phyloP scores from a whole-genome alignment of 1,140 invertebrate species.

The Camponotus vicinus region DNA sequence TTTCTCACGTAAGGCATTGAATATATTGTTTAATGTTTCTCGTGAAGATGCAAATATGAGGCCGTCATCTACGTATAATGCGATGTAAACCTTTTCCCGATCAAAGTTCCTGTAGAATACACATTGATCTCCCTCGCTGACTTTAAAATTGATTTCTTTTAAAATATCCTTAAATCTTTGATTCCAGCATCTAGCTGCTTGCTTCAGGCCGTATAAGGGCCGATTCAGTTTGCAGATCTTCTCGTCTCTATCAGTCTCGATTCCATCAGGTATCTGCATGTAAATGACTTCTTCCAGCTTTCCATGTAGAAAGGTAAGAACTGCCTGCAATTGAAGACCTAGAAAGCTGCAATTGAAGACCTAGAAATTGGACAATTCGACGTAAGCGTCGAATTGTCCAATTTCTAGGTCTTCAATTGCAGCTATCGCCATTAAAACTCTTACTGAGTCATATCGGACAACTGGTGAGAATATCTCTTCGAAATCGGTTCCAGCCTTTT shows the following conservation, averaged over 20 bases:
- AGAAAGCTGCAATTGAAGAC: constrained; percentile 8
- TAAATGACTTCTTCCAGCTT: constrained; percentile 59
- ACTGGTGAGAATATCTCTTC: constrained; percentile 26
- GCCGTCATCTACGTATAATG: constrained; percentile 61
- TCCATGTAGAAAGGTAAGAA: constrained; percentile 1
- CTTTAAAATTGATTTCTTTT: constrained; percentile 8
- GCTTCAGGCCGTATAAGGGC: constrained; percentile 73
- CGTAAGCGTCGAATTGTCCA: constrained; percentile 5
- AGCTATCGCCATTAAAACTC: background rate
- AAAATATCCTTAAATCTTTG: constrained; percentile 20
- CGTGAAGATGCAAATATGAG: constrained; percentile 24
- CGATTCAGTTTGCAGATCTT: constrained; percentile 69
- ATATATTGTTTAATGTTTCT: constrained; percentile 3
- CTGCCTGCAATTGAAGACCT: no score
- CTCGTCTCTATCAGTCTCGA: constrained; percentile 1
- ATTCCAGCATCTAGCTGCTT: constrained; percentile 64
- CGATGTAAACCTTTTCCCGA: constrained; percentile 6
- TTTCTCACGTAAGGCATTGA: constrained; percentile 9
- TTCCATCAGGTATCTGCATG: constrained; percentile 78
- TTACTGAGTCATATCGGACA: constrained; percentile 27
- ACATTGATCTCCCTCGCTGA: constrained; percentile 53
- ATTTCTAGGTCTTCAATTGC: constrained; percentile 36
- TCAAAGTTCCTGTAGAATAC: constrained; percentile 2
- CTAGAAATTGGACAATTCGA: constrained; percentile 37
- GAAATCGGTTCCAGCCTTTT: constrained; percentile 23